phyloP scores from a whole-genome alignment of 2,113 vertebrate species.

The Butastur rufipennis region DNA sequence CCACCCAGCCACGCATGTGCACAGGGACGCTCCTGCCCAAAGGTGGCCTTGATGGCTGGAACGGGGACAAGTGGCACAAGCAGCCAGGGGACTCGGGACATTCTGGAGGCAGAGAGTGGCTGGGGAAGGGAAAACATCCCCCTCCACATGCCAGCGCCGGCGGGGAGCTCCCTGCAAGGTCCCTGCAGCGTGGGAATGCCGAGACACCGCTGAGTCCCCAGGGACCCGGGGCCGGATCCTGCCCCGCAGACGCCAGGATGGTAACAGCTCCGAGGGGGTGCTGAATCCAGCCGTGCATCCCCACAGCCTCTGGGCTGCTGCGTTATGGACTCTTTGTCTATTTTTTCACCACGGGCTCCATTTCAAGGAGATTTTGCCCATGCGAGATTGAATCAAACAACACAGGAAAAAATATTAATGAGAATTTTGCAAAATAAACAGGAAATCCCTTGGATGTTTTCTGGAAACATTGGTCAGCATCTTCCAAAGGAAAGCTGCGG shows the following conservation, averaged over 20 bases:
- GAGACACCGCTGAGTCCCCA: background rate
- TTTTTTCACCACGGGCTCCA: background rate
- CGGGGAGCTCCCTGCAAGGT: background rate
- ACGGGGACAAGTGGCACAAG: background rate
- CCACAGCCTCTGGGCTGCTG: background rate
- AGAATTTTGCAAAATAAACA: constrained; percentile 50
- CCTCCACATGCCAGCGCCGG: rapidly evolving
- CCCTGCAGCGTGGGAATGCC: background rate
- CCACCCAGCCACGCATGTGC: rapidly evolving
- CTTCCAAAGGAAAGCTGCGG: constrained; percentile 6
- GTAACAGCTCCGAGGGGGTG: background rate
- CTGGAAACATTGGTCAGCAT: constrained; percentile 29
- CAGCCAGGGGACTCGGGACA: background rate
- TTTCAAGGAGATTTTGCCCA: background rate
- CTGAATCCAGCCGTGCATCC: background rate
- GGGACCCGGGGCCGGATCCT: background rate
- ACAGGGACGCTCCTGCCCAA: rapidly evolving
- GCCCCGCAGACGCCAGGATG: rapidly evolving
- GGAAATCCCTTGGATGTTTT: constrained; percentile 41
- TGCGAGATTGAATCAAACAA: background rate
- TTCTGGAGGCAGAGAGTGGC: background rate
- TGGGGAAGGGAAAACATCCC: background rate
- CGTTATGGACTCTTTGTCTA: background rate
- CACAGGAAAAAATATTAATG: background rate
- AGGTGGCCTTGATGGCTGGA: background rate